These are phyloP conservation scores for Leptarthrus brevirostris DNA, from an alignment of 2,888 invertebrate genomes.

Conservation along the genomic window DNA sequence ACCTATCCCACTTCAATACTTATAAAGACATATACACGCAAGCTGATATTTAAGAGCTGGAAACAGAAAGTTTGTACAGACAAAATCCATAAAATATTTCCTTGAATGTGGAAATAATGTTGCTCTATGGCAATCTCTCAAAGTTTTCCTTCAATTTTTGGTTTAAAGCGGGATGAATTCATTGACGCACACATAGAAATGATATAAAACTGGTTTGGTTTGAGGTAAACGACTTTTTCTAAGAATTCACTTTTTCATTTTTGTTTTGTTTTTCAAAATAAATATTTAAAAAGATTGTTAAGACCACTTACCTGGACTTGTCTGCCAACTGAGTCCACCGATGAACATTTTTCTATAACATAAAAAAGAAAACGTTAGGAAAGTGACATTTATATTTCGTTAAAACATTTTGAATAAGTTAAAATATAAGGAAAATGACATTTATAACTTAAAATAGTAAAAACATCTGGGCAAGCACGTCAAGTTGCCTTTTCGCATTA, in stretches of 20 bases:
- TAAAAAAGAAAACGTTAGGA: constrained; percentile 70
- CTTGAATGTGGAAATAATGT: constrained; percentile 13
- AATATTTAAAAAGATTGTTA: neutral
- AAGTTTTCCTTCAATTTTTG: constrained; percentile 33
- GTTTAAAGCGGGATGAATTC: constrained; percentile 1
- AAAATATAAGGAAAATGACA: too few species aligned
- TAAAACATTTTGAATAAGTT: too few species aligned
- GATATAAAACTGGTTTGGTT: constrained; percentile 18
- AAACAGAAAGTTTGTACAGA: constrained; percentile 8
- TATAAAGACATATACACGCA: constrained; percentile 30
- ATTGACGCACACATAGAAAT: constrained; percentile 8
- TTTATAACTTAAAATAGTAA: too few species aligned
- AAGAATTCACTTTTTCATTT: too few species aligned
- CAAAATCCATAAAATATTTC: constrained; percentile 21
- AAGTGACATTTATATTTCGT: too few species aligned
- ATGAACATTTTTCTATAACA: constrained; percentile 99
- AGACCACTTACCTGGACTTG: constrained; percentile 90
- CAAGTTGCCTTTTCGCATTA: too few species aligned
- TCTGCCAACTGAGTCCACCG: constrained; percentile 99
- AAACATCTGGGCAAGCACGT: too few species aligned
- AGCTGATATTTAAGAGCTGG: constrained; percentile 8
- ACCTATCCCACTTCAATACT: constrained; percentile 35
- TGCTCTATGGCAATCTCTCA: constrained; percentile 14
- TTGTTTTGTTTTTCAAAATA: neutral
- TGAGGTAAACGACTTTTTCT: neutral